phyloP scores from a whole-genome alignment of 2,113 vertebrate genomes.

The Erinaceus europaeus region DNA sequence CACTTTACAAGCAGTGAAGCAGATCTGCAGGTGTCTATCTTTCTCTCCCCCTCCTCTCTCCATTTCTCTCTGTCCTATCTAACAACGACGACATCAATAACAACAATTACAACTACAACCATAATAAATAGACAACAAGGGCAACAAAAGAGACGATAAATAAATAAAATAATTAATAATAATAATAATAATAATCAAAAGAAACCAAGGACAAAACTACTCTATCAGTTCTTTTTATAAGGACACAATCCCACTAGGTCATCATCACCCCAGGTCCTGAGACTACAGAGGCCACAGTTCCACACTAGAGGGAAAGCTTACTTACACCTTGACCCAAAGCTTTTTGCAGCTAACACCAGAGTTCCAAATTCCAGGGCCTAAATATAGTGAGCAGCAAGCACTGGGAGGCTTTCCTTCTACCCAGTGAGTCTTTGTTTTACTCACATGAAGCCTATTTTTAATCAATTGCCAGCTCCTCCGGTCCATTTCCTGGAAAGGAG shows the following conservation, averaged over 20 bases:
- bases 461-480: slow-evolving; percentile 67
- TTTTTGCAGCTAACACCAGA: slow-evolving; percentile 13
- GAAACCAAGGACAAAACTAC: too few species aligned
- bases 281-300: not conserved
- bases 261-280: not conserved
- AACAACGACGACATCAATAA: too few species aligned
- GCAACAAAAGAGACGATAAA: too few species aligned
- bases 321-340: slow-evolving; percentile 8
- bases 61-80: too few species aligned
- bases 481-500: slow-evolving; percentile 75
- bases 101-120: too few species aligned
- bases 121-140: too few species aligned
- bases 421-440: slow-evolving; percentile 52
- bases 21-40: too few species aligned
- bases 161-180: too few species aligned
- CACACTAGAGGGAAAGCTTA: not conserved
- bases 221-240: too few species aligned
- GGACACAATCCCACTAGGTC: not conserved
- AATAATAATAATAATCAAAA: too few species aligned
- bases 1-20: too few species aligned
- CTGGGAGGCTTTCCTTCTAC: slow-evolving; percentile 59
- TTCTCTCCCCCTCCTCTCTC: too few species aligned
- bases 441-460: slow-evolving; percentile 73
- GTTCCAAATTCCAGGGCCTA: slow-evolving; percentile 46
- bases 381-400: slow-evolving; percentile 60